Base-by-base conservation (phyloP, 2,888 invertebrate genomes). In the Heteropelma amictum region DNA sequence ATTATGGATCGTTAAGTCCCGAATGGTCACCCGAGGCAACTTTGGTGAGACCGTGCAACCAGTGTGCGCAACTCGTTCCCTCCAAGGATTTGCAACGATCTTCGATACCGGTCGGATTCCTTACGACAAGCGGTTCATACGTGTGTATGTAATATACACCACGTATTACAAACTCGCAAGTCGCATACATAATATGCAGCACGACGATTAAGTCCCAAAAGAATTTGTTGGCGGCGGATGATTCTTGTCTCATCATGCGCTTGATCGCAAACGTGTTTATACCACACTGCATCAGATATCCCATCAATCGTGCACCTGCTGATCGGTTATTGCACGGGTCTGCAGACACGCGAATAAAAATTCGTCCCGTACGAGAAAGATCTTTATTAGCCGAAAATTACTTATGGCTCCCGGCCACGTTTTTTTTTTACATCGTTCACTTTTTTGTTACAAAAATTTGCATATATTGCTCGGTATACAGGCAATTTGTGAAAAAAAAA, bases 1-100 rank as follows among this genome's bases (percentile, higher is more conserved):
- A 73, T 73, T 73, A 73, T 51, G 26, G 69, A 73, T 73, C 73
- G 73, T 73, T 73, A 63, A 64, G 49, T 73, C 73, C 64, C 51
- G 73, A n/a, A 63, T 58, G 63, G 58, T 73, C 68, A 69, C 73
- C 73, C 69, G 58, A 64, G 73, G 73, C 73, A 28, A 63, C 42
- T 56, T 35, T 61, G 54, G 68, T 56, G 40, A 58, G 49, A 49
- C 6, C 26, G 14, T 26, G 19, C 54, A 64, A 60, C 53, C 40
- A 42, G 42, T 45, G 58, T 45, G 68, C 38, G 63, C 51, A 63
- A 69, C 69, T 64, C 63, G 49, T 35, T 58, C 23, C 35, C 38
- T 30, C 30, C 63, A 51, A 60, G 42, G 42, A 49, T 51, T 58
- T 28, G 14, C 28, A 26, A 19, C 33, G 60, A 65, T 51, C 49